A percentile compares a stretch with the other conserved stretches of the same genome.
Evolutionary conservation across 1,140 invertebrate genomes (phyloP).

Genomic region (Anagrus nilaparvatae): DNA sequence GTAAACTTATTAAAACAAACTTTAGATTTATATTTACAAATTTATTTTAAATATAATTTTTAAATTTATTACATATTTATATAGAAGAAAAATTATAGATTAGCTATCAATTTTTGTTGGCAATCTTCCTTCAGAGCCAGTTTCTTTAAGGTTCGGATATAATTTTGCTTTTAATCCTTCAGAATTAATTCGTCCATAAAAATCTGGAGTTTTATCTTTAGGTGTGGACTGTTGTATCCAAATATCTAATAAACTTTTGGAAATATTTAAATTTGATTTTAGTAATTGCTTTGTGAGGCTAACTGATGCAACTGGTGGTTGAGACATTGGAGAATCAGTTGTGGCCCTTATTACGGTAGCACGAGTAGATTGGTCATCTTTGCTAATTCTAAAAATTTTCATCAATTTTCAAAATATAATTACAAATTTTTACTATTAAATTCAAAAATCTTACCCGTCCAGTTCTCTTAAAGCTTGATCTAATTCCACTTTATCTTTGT

Average conservation of each 20-base stretch:
- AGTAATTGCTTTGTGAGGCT: conserved; percentile 30
- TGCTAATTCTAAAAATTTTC: conserved; percentile 28
- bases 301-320: conserved; percentile 45
- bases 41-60: too few relatives aligned
- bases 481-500: conserved; percentile 54
- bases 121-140: too few relatives aligned
- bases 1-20: too few relatives aligned
- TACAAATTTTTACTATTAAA: too few relatives aligned
- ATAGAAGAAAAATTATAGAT: too few relatives aligned
- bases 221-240: conserved; percentile 43
- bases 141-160: conserved; percentile 62
- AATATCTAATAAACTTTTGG: conserved; percentile 56
- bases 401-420: too few relatives aligned
- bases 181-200: conserved; percentile 64
- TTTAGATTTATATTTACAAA: too few relatives aligned
- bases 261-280: conserved; percentile 21
- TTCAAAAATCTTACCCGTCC: conserved; percentile 40
- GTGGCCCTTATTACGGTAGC: conserved; percentile 65
- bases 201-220: conserved; percentile 58
- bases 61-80: too few relatives aligned
- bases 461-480: conserved; percentile 50
- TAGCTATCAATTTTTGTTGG: too few relatives aligned
- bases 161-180: conserved; percentile 60
- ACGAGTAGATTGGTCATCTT: conserved; percentile 43
- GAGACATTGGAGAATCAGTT: conserved; percentile 73